Conservation (phyloP, 2,888 invertebrate species). For the Heliconius charithonia region DNA sequence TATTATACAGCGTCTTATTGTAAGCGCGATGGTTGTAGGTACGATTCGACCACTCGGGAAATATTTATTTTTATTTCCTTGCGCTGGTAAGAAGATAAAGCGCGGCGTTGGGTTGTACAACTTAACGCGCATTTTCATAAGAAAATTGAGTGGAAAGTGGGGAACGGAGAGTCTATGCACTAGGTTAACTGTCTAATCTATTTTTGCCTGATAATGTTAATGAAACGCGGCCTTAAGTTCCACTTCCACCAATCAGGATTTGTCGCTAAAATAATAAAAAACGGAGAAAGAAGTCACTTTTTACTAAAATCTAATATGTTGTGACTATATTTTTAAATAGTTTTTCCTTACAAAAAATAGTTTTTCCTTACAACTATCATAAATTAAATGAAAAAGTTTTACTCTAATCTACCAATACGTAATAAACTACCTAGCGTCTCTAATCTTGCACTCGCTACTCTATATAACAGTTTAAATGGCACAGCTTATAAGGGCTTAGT, state of each 20-base stretch:
- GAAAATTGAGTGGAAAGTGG: neutral
- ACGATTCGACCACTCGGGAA: neutral
- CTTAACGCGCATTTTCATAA: neutral
- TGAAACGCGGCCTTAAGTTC: too few relatives aligned
- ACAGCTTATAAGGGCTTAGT: slow-evolving; percentile 41
- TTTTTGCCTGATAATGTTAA: too few relatives aligned
- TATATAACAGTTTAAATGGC: slow-evolving; percentile 44
- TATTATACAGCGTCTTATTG: neutral
- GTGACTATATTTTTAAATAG: too few relatives aligned
- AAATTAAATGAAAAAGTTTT: slow-evolving; percentile 36
- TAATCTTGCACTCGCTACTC: slow-evolving; percentile 34
- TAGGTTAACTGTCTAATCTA: neutral
- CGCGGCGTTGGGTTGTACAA: neutral
- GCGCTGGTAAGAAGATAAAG: neutral
- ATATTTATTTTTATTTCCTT: neutral
- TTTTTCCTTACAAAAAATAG: too few relatives aligned
- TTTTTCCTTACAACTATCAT: neutral
- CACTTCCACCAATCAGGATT: neutral
- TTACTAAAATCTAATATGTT: neutral
- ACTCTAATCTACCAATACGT: slow-evolving; percentile 15
- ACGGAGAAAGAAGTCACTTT: neutral
- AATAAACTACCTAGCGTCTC: slow-evolving; percentile 37
- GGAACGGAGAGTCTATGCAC: neutral
- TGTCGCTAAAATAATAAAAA: neutral
- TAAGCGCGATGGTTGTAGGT: neutral